Percentiles rank a stretch among this genome's conserved stretches.
phyloP scores from a whole-genome alignment of 2,113 vertebrate genomes.

The Astur gentilis region DNA sequence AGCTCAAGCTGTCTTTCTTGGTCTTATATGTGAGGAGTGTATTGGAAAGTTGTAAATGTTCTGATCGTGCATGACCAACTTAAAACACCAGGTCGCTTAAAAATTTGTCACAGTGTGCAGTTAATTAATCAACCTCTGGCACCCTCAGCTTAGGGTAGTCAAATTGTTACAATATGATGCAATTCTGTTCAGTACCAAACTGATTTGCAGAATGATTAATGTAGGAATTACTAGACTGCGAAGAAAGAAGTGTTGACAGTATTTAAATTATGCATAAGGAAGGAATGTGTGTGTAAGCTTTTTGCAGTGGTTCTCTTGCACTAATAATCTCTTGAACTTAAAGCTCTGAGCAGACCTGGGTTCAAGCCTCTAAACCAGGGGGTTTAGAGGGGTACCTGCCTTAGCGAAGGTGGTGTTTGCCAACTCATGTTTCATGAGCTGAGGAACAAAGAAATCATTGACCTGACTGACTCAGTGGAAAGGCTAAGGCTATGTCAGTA shows the following conservation, averaged over 20 bases:
- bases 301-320: neutral
- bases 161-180: neutral
- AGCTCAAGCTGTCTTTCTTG: neutral
- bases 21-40: neutral
- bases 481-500: neutral
- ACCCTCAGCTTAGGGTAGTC: neutral
- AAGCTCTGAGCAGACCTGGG: neutral
- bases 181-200: neutral
- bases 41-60: neutral
- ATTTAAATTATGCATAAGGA: neutral
- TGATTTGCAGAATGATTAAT: neutral
- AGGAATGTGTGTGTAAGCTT: neutral
- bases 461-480: neutral
- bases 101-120: neutral
- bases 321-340: neutral
- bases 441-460: slow-evolving; percentile 27
- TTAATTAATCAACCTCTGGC: neutral
- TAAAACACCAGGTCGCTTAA: neutral
- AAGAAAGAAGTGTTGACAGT: neutral
- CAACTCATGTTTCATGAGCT: neutral
- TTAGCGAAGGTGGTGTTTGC: neutral
- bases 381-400: neutral
- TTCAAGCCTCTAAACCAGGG: neutral
- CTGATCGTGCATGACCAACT: neutral
- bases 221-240: neutral